These are phyloP conservation scores for Lophura nycthemera DNA, from an alignment of 2,113 vertebrate species.

Conservation along the genomic window DNA sequence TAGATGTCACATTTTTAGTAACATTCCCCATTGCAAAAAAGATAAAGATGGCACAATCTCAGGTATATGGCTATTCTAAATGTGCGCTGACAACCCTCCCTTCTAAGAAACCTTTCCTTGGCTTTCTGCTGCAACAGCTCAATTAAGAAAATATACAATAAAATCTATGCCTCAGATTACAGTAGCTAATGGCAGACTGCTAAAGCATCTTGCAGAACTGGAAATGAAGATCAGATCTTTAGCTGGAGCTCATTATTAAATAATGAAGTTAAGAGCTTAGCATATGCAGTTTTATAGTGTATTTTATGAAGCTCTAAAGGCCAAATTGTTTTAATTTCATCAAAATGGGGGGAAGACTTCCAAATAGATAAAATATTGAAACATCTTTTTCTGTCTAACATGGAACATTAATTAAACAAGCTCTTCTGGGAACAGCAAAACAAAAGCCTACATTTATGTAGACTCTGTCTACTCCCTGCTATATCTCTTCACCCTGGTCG, in stretches of 20 bases:
- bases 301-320: constrained; percentile 39
- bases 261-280: constrained; percentile 6
- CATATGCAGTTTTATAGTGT: not conserved
- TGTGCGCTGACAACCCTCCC: not conserved
- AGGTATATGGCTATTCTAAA: not conserved
- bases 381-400: not conserved
- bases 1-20: not conserved
- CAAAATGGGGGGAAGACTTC: not conserved
- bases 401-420: constrained; percentile 15
- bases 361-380: not conserved
- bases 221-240: constrained; percentile 34
- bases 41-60: not conserved
- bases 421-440: not conserved
- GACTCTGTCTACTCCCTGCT: not conserved
- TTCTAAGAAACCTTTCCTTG: not conserved
- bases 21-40: not conserved
- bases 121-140: not conserved
- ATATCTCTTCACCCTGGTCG: not conserved
- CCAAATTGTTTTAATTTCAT: constrained; percentile 14
- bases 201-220: not conserved
- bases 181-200: not conserved
- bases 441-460: not conserved
- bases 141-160: not conserved
- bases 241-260: constrained; percentile 1
- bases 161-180: not conserved